phyloP scores from a whole-genome alignment of 2,888 invertebrate species.

The Trachelus troglodyta region DNA sequence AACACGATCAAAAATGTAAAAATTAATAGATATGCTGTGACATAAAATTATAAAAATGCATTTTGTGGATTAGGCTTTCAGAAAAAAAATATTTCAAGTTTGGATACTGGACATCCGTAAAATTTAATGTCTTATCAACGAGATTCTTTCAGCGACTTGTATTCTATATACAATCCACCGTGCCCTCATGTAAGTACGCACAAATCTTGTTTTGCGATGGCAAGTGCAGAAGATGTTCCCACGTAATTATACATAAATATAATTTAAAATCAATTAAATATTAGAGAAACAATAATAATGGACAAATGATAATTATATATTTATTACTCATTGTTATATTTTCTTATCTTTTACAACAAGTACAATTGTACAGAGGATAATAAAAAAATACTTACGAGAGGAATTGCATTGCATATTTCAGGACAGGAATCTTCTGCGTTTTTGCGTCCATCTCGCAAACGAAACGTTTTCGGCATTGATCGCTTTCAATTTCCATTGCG shows the following conservation, averaged over 20 bases:
- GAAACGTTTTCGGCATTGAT: slow-evolving; percentile 28
- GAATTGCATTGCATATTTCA: slow-evolving; percentile 15
- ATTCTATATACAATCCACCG: background rate
- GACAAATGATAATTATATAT: background rate
- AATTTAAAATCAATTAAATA: background rate
- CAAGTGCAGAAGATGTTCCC: too few relatives aligned
- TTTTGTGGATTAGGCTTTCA: background rate
- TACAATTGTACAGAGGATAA: background rate
- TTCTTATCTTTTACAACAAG: background rate
- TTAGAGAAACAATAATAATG: background rate
- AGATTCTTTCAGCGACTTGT: background rate
- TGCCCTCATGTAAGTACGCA: too few relatives aligned
- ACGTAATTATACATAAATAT: too few relatives aligned
- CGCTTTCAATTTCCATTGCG: slow-evolving; percentile 26
- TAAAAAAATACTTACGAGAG: slow-evolving; percentile 17
- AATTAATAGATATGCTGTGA: background rate
- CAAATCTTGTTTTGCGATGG: too few relatives aligned
- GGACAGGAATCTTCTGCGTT: slow-evolving; percentile 10
- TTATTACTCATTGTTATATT: background rate
- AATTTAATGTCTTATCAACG: too few relatives aligned
- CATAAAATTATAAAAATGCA: background rate
- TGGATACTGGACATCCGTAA: too few relatives aligned
- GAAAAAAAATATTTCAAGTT: background rate
- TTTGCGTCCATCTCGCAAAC: slow-evolving; percentile 30
- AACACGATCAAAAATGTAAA: background rate